Percentiles rank a stretch among this genome's conserved stretches.
Evolutionary conservation across 2,797 vertebrate genomes (phyloP).

Genomic region (Amblyraja radiata): DNA sequence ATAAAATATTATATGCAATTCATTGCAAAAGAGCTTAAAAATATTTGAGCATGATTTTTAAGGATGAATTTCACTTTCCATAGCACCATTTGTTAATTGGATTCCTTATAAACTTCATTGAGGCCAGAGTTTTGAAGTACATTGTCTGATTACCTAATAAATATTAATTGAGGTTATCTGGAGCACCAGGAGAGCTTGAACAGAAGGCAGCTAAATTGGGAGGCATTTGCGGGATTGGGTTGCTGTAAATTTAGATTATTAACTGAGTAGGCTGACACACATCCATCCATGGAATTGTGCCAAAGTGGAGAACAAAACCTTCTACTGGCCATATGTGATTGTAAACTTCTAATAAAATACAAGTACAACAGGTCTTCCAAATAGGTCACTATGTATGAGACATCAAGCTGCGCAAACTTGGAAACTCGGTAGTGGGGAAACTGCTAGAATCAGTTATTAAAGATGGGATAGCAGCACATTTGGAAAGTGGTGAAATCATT

Average conservation of each 20-base stretch:
- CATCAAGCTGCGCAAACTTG: background rate
- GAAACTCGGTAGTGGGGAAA: too few species aligned
- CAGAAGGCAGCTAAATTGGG: background rate
- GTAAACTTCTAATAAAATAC: background rate
- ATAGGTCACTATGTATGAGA: background rate
- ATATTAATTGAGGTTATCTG: conserved; percentile 1
- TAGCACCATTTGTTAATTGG: background rate
- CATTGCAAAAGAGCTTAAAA: background rate
- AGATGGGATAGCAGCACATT: too few species aligned
- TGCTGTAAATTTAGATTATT: background rate
- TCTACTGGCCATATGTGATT: background rate
- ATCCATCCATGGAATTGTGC: background rate
- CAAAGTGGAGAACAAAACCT: background rate
- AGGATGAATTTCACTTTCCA: background rate
- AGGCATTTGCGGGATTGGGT: background rate
- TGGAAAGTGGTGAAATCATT: too few species aligned
- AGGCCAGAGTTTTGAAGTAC: background rate
- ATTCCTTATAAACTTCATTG: background rate
- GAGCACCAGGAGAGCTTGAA: background rate
- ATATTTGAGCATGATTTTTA: background rate
- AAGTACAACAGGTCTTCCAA: background rate
- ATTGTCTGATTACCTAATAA: background rate
- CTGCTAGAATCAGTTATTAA: too few species aligned
- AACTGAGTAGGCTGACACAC: background rate
- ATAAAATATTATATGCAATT: too few species aligned